Percentiles rank a stretch among this genome's conserved stretches.
phyloP scores from a whole-genome alignment of 2,888 invertebrate genomes.

The Drosophila antonietae region DNA sequence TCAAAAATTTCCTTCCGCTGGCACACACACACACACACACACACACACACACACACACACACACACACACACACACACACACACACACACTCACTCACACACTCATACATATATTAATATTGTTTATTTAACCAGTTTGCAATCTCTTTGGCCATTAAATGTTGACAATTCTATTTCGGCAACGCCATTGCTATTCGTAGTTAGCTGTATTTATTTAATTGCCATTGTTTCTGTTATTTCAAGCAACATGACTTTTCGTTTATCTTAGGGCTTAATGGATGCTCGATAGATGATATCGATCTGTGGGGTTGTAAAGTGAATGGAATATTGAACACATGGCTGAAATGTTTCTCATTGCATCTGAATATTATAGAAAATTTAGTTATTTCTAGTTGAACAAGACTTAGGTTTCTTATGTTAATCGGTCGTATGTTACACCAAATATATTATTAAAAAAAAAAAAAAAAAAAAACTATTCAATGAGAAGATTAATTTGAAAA shows the following conservation, averaged over 20 bases:
- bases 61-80: not conserved
- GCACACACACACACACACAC: not conserved
- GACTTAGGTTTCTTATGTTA: not conserved
- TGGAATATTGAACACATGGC: not conserved
- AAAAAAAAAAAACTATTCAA: no score
- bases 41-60: not conserved
- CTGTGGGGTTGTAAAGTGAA: not conserved
- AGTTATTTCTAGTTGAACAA: not conserved
- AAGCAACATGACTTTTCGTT: constrained; percentile 60
- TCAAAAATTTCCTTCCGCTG: constrained; percentile 52
- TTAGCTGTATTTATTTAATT: constrained; percentile 49
- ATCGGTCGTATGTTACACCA: no score
- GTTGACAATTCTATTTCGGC: constrained; percentile 43
- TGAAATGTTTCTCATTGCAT: not conserved
- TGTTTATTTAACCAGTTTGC: constrained; percentile 43
- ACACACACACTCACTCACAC: no score
- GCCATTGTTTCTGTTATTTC: constrained; percentile 16
- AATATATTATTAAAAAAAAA: no score
- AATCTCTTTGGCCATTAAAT: constrained; percentile 44
- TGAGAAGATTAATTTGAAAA: no score
- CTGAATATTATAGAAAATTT: not conserved
- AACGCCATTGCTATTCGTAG: constrained; percentile 36
- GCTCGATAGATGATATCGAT: not conserved
- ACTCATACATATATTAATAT: not conserved
- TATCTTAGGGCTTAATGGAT: constrained; percentile 48